Evolutionary conservation across 2,888 invertebrate genomes (phyloP), one percentile per base, ranked within the genome.

Genomic region (Steinernema carpocapsae): DNA sequence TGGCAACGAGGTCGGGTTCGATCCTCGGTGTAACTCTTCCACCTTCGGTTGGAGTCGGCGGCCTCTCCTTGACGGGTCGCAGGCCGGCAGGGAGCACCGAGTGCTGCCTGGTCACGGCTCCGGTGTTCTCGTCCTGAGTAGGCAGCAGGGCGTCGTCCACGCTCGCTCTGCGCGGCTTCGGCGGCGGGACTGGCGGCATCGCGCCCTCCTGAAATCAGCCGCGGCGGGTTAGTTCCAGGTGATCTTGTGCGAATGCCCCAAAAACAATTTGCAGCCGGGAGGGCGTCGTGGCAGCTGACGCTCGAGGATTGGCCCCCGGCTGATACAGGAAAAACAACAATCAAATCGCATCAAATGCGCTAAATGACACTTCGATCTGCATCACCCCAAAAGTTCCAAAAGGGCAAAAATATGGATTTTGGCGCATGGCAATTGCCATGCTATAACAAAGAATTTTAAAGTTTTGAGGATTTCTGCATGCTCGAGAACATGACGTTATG

Each of bases 111-210:
- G 74, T 51, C 14, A 37, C 52, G 12, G 72, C n/a, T 19, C 52
- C 71, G n/a, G 29, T 56, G 72, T 71, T 26, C n/a, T 72, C 19
- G 29, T 70, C 75, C 32, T 19, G 37, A 17, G 72, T 51, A n/a
- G n/a, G n/a, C n/a, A n/a, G n/a, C n/a, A 72, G 29, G 29, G 89
- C 89, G 76, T 89, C 88, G 82, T 89, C 89, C 76, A 89, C 88
- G 48, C 90, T 83, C 71, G 82, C 80, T 10, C 76, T 73, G 45
- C 77, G 75, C 48, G 83, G 84, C 76, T 82, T 84, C 48, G 84
- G 90, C 88, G 84, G 87, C 88, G 88, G 85, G 76, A 79, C 84
- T 74, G 78, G 85, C 75, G 78, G 82, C 73, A 74, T 79, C 70
- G 52, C 64, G 43, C 32, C 24, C 29, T 48, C 73, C 19, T 80